A percentile compares a stretch with the other conserved stretches of the same genome.
Evolutionary conservation across 2,113 vertebrate species (phyloP).

Genomic region (Vidua chalybeata): DNA sequence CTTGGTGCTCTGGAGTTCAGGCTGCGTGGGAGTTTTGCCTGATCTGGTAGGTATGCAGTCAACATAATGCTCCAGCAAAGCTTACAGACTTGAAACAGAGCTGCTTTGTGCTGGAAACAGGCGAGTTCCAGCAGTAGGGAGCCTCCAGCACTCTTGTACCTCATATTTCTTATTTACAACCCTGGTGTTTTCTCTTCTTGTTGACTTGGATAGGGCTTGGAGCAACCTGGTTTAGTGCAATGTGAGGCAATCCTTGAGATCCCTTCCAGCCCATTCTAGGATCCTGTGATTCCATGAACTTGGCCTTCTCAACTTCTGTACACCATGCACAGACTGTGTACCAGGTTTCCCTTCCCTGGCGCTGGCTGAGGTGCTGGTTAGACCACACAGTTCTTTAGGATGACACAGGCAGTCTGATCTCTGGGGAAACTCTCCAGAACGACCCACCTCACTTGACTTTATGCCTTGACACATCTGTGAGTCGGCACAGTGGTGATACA

Average conservation of each 20-base stretch:
- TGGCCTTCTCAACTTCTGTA: background rate
- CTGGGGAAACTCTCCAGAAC: background rate
- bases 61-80: background rate
- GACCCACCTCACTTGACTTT: background rate
- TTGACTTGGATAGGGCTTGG: background rate
- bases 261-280: background rate
- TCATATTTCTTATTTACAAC: background rate
- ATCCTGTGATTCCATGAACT: background rate
- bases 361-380: background rate
- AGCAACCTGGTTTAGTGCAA: background rate
- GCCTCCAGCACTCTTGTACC: background rate
- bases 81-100: background rate
- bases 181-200: background rate
- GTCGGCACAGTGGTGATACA: background rate
- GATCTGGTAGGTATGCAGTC: background rate
- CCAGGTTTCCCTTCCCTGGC: background rate
- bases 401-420: background rate
- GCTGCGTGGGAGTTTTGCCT: background rate
- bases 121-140: background rate
- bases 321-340: background rate
- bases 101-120: background rate
- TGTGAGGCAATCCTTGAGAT: accelerated
- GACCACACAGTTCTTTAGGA: background rate
- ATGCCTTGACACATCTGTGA: slow-evolving; percentile 44
- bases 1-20: background rate